Base-by-base conservation (phyloP, 2,113 vertebrate genomes). In the Zosterops pallidus region DNA sequence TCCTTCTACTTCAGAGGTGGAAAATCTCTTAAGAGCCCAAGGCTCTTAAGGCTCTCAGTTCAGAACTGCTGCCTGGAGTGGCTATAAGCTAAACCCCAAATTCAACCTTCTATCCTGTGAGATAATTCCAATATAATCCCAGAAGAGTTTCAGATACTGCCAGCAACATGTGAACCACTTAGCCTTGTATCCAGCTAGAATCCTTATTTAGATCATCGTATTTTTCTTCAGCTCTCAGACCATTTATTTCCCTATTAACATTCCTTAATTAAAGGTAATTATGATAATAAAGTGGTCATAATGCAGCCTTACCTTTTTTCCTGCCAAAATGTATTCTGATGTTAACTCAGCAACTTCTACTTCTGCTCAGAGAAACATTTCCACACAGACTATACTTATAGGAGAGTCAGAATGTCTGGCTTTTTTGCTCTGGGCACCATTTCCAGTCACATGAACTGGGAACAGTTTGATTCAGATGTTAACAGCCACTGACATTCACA, bases 361-460 rank as follows among this genome's bases (percentile, higher is more conserved):
- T 83, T 74, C 46, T 47, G 50, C 37, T 77, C 39, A 24, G 39
- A 82, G 78, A 83, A 91, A 80, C 37, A 67, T 65, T 88, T 95
- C 46, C 75, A 80, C 72, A 33, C 63, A 77, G 92, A 67, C 85
- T 50, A 46, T 25, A 90, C 75, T 97, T 94, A 93, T 64, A 55
- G 0, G 4, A 89, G 93, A 92, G 92, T 85, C 94, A 90, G 83
- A 49, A 60, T 63, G 96, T 96, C 96, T 95, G 94, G 67, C 78
- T 91, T 95, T 94, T 96, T 96, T 83, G 94, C 96, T 95, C 82
- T 95, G 90, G 96, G 94, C 95, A 96, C 63, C 87, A 90, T 95
- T 96, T 96, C 93, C 93, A 95, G 94, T 96, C 96, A 96, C 94
- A 93, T 96, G 95, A 83, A 94, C 90, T 83, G 59, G 59, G 87